Evolutionary conservation across 2,888 invertebrate species (phyloP), one percentile per base, ranked within the genome.

Genomic region (Papilio elwesi): DNA sequence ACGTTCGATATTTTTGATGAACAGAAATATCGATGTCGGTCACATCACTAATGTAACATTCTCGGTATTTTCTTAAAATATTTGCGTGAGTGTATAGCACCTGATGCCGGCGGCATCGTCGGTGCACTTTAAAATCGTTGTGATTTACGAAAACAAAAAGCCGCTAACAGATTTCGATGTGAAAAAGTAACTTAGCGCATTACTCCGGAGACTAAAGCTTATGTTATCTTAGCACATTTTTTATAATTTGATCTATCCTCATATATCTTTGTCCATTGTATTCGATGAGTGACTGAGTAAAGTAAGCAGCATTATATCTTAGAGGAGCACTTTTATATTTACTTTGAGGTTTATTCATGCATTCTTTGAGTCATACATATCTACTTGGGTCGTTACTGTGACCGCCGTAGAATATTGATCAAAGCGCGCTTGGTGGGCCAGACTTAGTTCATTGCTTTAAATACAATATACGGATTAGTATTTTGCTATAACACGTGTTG

Each of bases 51-150:
- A 80, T 74, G 79, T 78, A 84, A 85, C 84, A 85, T 82, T 87
- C 83, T 85, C 85, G 83, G 88, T 93, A 92, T 92, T 92, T 90
- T 92, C 92, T 89, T 91, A 92, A 91, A 91, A 93, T 92, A 92
- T 93, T 93, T 92, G 92, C 91, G 87, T 85, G 90, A 89, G 86
- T 92, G 89, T 90, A 86, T 87, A 87, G 87, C 93, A 93, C 92
- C 93, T 93, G 93, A 89, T 88, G 86, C 90, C 82, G 80, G 79
- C 83, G 82, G 82, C n/a, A n/a, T n/a, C 87, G 88, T 87, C 86
- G 87, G 85, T 90, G 92, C 92, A 92, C 90, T 90, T 87, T 85
- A 87, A 88, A 89, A 89, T 89, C 84, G 78, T 85, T 78, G 88
- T 91, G 92, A 93, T 93, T 92, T 91, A 91, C 86, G 86, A 81